phyloP scores from a whole-genome alignment of 2,113 vertebrate species.

The Lota lota region DNA sequence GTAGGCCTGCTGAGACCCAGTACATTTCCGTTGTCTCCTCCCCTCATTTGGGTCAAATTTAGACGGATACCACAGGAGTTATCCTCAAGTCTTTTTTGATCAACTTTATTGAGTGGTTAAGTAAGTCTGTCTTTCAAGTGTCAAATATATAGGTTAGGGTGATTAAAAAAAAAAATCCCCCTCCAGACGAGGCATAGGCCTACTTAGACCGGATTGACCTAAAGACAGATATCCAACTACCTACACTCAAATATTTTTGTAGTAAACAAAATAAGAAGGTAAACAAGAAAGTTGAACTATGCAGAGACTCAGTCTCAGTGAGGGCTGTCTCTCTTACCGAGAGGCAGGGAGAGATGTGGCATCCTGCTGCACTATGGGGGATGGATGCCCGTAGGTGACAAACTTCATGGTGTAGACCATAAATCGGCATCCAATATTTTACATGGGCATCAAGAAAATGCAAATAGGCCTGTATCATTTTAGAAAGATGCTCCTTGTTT shows the following conservation, averaged over 20 bases:
- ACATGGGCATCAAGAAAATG: slow-evolving; percentile 1
- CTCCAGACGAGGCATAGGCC: no score
- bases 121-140: slow-evolving; percentile 23
- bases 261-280: no score
- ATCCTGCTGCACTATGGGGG: no score
- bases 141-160: slow-evolving; percentile 22
- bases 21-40: slow-evolving; percentile 22
- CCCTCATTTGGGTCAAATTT: slow-evolving; percentile 49
- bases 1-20: slow-evolving; percentile 38
- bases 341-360: no score
- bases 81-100: slow-evolving; percentile 55
- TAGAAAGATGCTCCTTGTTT: background rate
- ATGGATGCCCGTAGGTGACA: no score
- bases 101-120: slow-evolving; percentile 40
- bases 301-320: no score
- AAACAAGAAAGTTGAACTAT: no score
- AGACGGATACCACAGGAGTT: slow-evolving; percentile 59
- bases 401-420: background rate
- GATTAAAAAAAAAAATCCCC: slow-evolving; percentile 4
- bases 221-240: no score
- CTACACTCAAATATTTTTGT: no score
- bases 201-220: no score
- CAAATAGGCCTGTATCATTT: slow-evolving; percentile 3
- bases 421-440: background rate
- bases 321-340: no score